Evolutionary conservation across 1,140 invertebrate genomes (phyloP).

Genomic region (Tetragnatha versicolor): DNA sequence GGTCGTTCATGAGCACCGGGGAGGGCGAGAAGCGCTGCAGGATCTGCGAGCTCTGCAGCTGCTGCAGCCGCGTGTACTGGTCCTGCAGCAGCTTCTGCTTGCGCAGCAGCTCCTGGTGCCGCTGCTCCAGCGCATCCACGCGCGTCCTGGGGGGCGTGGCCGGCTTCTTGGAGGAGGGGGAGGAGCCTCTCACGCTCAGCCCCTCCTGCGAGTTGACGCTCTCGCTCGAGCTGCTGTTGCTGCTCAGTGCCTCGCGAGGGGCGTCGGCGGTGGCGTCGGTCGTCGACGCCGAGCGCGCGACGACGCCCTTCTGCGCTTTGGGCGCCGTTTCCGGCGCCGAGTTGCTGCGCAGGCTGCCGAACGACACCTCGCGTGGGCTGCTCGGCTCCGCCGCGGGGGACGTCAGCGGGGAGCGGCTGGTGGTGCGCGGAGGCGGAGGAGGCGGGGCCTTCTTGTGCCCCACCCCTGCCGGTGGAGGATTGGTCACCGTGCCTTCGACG

Average conservation of each 20-base stretch:
- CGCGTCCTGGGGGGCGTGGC: conserved; percentile 63
- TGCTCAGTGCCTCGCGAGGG: conserved; percentile 59
- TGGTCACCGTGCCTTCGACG: conserved; percentile 36
- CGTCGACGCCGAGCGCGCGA: conserved; percentile 35
- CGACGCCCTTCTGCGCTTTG: conserved; percentile 25
- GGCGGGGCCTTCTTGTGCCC: conserved; percentile 78
- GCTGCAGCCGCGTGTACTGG: conserved; percentile 84
- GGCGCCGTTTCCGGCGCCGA: conserved; percentile 54
- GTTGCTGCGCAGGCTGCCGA: conserved; percentile 47
- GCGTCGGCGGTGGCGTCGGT: conserved; percentile 30
- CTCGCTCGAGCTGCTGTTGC: conserved; percentile 75
- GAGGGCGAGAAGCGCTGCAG: conserved; percentile 72
- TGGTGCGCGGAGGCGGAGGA: conserved; percentile 83
- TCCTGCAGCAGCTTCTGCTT: conserved; percentile 87
- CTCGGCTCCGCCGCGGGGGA: conserved; percentile 72
- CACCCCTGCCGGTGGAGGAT: neutral
- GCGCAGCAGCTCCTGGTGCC: conserved; percentile 83
- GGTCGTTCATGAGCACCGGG: conserved; percentile 66
- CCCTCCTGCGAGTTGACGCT: conserved; percentile 80
- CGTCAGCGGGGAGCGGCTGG: conserved; percentile 79
- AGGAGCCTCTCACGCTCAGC: conserved; percentile 59
- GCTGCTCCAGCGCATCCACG: conserved; percentile 78
- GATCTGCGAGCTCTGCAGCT: conserved; percentile 79
- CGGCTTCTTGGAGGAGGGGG: conserved; percentile 47
- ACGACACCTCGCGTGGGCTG: conserved; percentile 59